Base-by-base conservation (phyloP, 2,113 vertebrate genomes). In the Tretioscincus oriximinensis region DNA sequence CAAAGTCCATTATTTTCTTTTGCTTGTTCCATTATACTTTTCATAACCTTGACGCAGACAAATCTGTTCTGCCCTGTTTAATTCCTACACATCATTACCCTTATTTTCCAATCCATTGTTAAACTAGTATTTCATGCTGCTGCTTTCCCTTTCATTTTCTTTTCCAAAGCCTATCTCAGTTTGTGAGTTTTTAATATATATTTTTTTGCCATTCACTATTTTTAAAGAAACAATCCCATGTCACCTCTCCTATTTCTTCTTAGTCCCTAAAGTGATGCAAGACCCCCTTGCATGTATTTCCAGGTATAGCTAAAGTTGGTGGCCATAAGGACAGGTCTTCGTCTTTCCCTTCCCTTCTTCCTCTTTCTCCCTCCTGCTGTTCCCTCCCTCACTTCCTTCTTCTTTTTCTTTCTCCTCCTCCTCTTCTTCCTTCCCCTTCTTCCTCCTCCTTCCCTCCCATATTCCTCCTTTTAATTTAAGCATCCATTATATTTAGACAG, bases 61-160 rank as follows among this genome's bases (percentile, higher is more conserved):
- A 78, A 81, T 75, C 77, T 82, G 26, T 65, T 68, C 9, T 70
- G 61, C 4, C 35, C n/a, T 68, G 2, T 12, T 49, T 7, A 11
- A 75, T 58, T 83, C 60, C 29, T 51, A 22, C 41, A 76, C 28
- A 85, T 83, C 69, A 77, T 65, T 87, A 20, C 28, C 78, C 77
- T 22, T 5, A 49, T 29, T 71, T 1, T 61, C 80, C 69, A 70
- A n/a, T 58, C 49, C 18, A 11, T 71, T 81, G 10, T 76, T 77
- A 70, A 6, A 68, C 9, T 16, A 86, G 74, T 51, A 21, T 81
- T 49, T 76, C 7, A 29, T 11, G 77, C 8, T 67, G 20, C 54
- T 81, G 20, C 54, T 81, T 77, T 10, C 20, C 74, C 26, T 45
- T 12, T 68, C 51, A 76, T 67, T 29, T 81, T 72, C 2, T 70